Evolutionary conservation across 2,888 invertebrate species (phyloP).

Genomic region (Melieria omissa): DNA sequence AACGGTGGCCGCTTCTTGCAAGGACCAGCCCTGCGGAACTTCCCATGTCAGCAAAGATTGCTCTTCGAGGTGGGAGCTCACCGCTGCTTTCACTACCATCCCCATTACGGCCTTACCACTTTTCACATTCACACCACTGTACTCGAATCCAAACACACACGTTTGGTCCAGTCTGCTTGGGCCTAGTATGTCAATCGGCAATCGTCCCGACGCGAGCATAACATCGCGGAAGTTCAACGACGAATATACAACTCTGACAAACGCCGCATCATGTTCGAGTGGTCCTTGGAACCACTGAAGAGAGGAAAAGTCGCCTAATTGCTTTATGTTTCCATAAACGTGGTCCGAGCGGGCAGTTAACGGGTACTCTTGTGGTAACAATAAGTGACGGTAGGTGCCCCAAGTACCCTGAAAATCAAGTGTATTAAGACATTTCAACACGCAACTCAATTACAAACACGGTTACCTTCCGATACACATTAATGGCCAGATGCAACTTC

Average conservation of each 20-base stretch:
- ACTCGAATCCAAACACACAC: slow-evolving; percentile 74
- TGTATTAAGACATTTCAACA: not conserved
- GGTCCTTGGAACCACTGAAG: slow-evolving; percentile 81
- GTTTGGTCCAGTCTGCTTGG: slow-evolving; percentile 72
- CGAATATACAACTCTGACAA: slow-evolving; percentile 70
- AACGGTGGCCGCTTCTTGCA: slow-evolving; percentile 80
- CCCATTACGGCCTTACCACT: slow-evolving; percentile 74
- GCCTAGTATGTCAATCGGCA: slow-evolving; percentile 81
- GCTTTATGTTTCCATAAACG: slow-evolving; percentile 77
- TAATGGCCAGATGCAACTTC: slow-evolving; percentile 80
- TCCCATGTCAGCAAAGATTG: slow-evolving; percentile 69
- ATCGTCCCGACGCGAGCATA: slow-evolving; percentile 89
- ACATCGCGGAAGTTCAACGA: slow-evolving; percentile 92
- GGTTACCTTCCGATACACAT: slow-evolving; percentile 74
- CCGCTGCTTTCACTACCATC: slow-evolving; percentile 65
- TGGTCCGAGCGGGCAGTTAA: slow-evolving; percentile 69
- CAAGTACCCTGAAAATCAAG: slow-evolving; percentile 49
- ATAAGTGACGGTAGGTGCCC: slow-evolving; percentile 84
- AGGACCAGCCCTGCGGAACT: slow-evolving; percentile 77
- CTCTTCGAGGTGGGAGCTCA: slow-evolving; percentile 66
- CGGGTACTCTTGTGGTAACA: slow-evolving; percentile 65
- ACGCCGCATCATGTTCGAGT: slow-evolving; percentile 68
- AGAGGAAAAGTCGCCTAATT: slow-evolving; percentile 84
- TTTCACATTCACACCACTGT: slow-evolving; percentile 69
- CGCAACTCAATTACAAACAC: not conserved